Evolutionary conservation across 2,797 vertebrate genomes (phyloP), one percentile per base, ranked within the genome.

Genomic region (Eleutherodactylus coqui): DNA sequence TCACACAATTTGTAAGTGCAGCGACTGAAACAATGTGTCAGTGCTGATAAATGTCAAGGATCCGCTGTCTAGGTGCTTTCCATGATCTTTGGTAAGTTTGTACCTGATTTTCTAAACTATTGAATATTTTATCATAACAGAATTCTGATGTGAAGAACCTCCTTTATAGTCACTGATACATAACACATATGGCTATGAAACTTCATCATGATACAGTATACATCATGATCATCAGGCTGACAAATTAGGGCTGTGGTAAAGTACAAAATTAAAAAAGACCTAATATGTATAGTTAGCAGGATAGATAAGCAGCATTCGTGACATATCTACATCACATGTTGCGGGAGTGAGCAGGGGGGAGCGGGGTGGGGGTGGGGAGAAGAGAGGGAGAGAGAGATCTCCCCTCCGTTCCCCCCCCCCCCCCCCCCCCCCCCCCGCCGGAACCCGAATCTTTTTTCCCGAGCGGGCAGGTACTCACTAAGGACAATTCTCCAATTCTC

Each of bases 41-140:
- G 17, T 73, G 55, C 51, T 73, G 69, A 83, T 83, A 60, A 83
- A 83, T 83, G 69, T 83, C 81, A 83, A 36, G 49, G 49, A n/a
- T 38, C 45, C 60, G 36, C 69, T 41, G 53, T 45, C n/a, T 58
- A 53, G 36, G 51, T 58, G 24, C 32, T 82, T 83, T 45, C 49
- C 17, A 45, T 53, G 38, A 60, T 53, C 69, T 73, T 51, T 60
- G 8, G 51, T 72, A 41, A 17, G 2, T 27, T 14, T 19, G 67
- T 43, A 32, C 27, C 29, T 73, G 58, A 60, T 83, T 73, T 75
- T 75, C 67, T 73, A 73, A 73, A 75, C 19, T 72, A 58, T 67
- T 21, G 24, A 53, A 41, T 69, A 58, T 58, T 82, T 73, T 49
- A 55, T n/a, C 38, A 82, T 32, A 73, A 73, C 27, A 82, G 27